A percentile compares a stretch with the other conserved stretches of the same genome.
Conservation (phyloP, 2,888 invertebrate genomes). For the Serrognathus titanus region DNA sequence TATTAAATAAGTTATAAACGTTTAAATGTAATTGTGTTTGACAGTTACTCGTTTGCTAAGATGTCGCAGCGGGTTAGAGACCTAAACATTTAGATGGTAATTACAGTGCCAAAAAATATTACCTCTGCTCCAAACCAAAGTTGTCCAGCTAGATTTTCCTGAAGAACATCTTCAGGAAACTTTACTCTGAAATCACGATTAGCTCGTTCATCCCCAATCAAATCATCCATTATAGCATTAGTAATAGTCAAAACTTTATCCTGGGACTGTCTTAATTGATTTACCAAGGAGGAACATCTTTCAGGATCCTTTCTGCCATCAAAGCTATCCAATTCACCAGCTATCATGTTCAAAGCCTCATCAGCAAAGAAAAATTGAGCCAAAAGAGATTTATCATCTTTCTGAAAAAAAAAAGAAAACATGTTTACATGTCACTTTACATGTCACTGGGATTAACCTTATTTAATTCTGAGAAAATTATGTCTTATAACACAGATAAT, state of each 20-base stretch:
- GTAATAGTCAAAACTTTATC: constrained; percentile 88
- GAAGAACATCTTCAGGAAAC: constrained; percentile 97
- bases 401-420: constrained; percentile 61
- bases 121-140: constrained; percentile 99
- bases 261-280: constrained; percentile 91
- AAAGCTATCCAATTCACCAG: constrained; percentile 96
- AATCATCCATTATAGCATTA: constrained; percentile 92
- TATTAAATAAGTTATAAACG: too few species aligned
- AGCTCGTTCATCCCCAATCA: constrained; percentile 81
- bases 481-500: too few species aligned
- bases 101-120: constrained; percentile 3
- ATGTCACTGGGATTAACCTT: neutral
- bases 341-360: constrained; percentile 91
- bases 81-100: too few species aligned
- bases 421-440: too few species aligned
- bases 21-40: too few species aligned
- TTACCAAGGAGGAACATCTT: constrained; percentile 91
- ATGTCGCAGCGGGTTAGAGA: too few species aligned
- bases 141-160: constrained; percentile 97
- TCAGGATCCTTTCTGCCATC: constrained; percentile 99
- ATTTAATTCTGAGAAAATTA: too few species aligned
- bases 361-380: constrained; percentile 98
- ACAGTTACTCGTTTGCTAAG: too few species aligned
- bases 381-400: constrained; percentile 87
- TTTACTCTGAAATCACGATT: constrained; percentile 95